Conservation (phyloP, 2,888 invertebrate species). For the Carterocephalus palaemon region DNA sequence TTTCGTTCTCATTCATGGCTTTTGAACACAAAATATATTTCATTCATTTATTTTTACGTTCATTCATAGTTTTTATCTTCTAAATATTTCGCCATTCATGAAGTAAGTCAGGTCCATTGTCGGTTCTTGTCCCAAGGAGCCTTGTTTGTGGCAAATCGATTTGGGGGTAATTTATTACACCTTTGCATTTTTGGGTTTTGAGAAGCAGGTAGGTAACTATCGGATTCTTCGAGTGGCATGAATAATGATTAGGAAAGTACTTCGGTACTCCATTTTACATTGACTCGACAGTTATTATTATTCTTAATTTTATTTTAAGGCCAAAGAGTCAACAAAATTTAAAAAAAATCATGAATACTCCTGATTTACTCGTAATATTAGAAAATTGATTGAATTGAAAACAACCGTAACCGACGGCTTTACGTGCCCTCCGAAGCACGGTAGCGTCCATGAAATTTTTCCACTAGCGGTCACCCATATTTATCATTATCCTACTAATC, state of each 20-base stretch:
- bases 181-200: constrained; percentile 17
- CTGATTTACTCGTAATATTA: too few species aligned
- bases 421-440: too few species aligned
- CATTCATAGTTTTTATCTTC: constrained; percentile 29
- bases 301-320: too few species aligned
- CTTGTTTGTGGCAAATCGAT: constrained; percentile 46
- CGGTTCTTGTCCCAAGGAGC: constrained; percentile 32
- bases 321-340: too few species aligned
- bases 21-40: constrained; percentile 18
- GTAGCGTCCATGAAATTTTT: too few species aligned
- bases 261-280: constrained; percentile 6
- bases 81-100: constrained; percentile 38
- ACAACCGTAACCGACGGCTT: too few species aligned
- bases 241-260: constrained; percentile 18
- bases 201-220: constrained; percentile 29
- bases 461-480: too few species aligned
- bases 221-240: constrained; percentile 17
- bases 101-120: constrained; percentile 33
- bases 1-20: constrained; percentile 28
- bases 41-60: constrained; percentile 35
- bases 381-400: too few species aligned
- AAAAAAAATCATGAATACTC: too few species aligned
- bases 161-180: constrained; percentile 43
- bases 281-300: constrained; percentile 9
- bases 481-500: too few species aligned